These are phyloP conservation scores for Lepidocyrtoides sp. DNA, from an alignment of 2,888 invertebrate genomes.

Conservation along the genomic window DNA sequence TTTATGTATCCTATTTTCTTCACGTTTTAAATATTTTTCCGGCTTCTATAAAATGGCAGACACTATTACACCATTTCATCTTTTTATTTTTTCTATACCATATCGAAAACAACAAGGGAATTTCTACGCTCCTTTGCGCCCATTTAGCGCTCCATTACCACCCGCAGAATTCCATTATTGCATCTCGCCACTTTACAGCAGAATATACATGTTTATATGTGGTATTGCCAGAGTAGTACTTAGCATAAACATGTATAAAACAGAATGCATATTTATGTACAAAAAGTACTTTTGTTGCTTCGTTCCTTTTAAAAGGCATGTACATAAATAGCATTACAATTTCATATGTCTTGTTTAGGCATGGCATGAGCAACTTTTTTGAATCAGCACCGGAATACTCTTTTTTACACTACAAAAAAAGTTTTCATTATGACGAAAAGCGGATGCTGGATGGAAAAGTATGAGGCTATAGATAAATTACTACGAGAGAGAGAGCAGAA, in stretches of 20 bases:
- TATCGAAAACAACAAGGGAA: constrained; percentile 73
- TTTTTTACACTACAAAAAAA: constrained; percentile 47
- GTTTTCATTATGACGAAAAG: constrained; percentile 56
- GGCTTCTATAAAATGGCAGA: constrained; percentile 22
- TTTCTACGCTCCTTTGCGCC: constrained; percentile 69
- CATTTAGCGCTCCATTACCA: constrained; percentile 81
- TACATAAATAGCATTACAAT: not conserved
- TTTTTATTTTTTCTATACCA: too few species aligned
- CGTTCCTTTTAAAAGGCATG: not conserved
- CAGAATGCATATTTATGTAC: not conserved
- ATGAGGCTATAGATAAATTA: not conserved
- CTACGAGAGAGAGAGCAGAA: not conserved
- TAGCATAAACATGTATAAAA: not conserved
- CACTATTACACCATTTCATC: constrained; percentile 44
- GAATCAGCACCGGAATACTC: constrained; percentile 15
- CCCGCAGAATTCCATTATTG: constrained; percentile 80
- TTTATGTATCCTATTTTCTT: not conserved
- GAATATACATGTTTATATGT: too few species aligned
- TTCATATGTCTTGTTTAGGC: not conserved
- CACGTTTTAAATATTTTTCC: constrained; percentile 64
- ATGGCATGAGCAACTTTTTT: constrained; percentile 1
- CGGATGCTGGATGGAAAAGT: constrained; percentile 33
- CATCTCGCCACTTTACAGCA: constrained; percentile 48
- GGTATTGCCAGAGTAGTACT: not conserved
- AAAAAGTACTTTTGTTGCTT: not conserved